Percentiles rank a stretch among this genome's conserved stretches.
Evolutionary conservation across 2,797 vertebrate genomes (phyloP).

Genomic region (Sebastes trivittatus): DNA sequence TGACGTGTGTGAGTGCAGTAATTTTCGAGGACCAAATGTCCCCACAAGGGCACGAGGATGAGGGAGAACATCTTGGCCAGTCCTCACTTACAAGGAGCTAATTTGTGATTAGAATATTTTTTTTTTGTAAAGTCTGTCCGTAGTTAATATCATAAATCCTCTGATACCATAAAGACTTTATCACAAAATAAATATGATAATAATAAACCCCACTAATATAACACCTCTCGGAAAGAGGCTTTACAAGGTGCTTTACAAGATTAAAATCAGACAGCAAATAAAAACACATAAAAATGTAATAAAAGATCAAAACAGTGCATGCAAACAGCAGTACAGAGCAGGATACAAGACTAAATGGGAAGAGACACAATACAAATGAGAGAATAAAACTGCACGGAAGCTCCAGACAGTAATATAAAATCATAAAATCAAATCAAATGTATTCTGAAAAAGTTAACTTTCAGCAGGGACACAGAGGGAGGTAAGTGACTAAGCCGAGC

Average conservation of each 20-base stretch:
- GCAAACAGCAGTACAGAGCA: neutral
- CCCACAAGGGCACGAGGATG: constrained; percentile 9
- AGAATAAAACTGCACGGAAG: neutral
- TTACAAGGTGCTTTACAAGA: constrained; percentile 22
- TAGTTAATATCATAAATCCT: constrained; percentile 5
- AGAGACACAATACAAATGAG: neutral
- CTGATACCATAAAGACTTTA: constrained; percentile 4
- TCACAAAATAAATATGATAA: constrained; percentile 13
- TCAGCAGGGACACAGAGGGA: neutral
- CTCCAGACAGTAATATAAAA: neutral
- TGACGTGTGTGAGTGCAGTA: neutral
- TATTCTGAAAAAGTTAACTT: constrained; percentile 1
- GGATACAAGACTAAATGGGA: neutral
- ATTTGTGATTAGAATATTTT: neutral
- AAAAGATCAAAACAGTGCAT: neutral
- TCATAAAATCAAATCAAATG: neutral
- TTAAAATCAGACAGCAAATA: constrained; percentile 21
- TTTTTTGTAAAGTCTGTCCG: neutral
- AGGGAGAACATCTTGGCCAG: neutral
- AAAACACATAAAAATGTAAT: constrained; percentile 19
- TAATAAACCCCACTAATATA: constrained; percentile 10
- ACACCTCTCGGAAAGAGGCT: constrained; percentile 17
- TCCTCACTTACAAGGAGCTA: neutral
- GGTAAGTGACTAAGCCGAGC: neutral
- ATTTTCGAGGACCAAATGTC: neutral